Evolutionary conservation across 2,888 invertebrate species (phyloP), one percentile per base, ranked within the genome.

Genomic region (Caenorhabditis sp.): DNA sequence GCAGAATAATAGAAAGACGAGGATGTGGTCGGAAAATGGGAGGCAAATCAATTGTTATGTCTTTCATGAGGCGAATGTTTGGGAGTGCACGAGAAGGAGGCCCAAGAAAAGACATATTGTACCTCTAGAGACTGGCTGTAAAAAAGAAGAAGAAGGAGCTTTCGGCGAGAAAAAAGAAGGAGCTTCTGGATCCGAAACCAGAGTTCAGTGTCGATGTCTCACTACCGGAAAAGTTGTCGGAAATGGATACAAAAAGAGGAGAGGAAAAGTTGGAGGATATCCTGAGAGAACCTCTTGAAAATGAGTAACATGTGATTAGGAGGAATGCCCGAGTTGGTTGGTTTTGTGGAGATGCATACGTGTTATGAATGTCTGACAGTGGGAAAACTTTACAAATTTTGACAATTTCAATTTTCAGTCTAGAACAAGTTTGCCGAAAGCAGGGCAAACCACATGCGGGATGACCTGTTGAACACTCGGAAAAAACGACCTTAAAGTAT

Each of bases 101-200:
- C 5, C 61, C 38, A 19, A 70, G 41, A 63, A 35, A 61, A 47
- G 72, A 44, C 49, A 56, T 74, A 64, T 75, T 75, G 69, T 59
- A 68, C 76, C 76, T 77, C 76, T 69, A 69, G 76, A 77, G 76
- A 77, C 76, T 49, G 68, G 69, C 68, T 59, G 69, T 69, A 77
- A 77, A 77, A 77, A 69, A 77, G 69, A 69, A 77, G 69, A 69
- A 38, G 63, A 31, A 0, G 58, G 47, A 63, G 54, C 38, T 24
- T 28, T 56, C 22, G 1, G 24, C 10, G 22, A 26, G 24, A 7
- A 35, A 28, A 10, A 54, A 24, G 38, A 38, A 38, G 38, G 12
- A 38, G 38, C 47, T 54, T 76, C 58, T 68, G 58, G 68, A 68
- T 66, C 19, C 64, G 58, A 68, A 68, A 68, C 59, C 66, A 68